phyloP scores from a whole-genome alignment of 2,888 invertebrate species.

The Cyaniris semiargus region DNA sequence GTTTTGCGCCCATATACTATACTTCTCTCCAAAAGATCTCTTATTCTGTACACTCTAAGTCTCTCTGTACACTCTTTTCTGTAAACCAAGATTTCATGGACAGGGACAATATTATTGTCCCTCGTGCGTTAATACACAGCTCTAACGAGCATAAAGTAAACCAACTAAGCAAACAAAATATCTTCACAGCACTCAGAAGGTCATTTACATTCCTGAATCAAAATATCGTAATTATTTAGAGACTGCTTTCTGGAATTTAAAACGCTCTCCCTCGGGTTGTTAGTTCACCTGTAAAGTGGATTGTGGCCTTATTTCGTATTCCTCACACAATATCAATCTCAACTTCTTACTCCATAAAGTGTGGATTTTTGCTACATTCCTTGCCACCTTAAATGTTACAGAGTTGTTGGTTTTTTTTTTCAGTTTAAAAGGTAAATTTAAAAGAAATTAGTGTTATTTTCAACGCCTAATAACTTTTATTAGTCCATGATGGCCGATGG shows the following conservation, averaged over 20 bases:
- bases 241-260: conserved; percentile 41
- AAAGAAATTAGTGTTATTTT: too few species aligned
- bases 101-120: neutral
- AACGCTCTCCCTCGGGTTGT: conserved; percentile 19
- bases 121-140: neutral
- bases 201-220: conserved; percentile 59
- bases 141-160: conserved; percentile 8
- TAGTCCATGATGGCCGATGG: too few species aligned
- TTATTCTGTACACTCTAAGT: neutral
- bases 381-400: neutral
- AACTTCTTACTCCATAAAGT: conserved; percentile 17
- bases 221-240: conserved; percentile 57
- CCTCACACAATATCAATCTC: conserved; percentile 32
- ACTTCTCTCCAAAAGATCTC: too few species aligned
- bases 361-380: conserved; percentile 11
- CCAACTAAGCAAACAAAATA: conserved; percentile 8
- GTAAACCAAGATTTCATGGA: neutral
- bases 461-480: too few species aligned
- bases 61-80: too few species aligned
- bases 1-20: too few species aligned
- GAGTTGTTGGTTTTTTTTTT: neutral
- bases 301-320: conserved; percentile 31
- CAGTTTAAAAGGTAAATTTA: too few species aligned
- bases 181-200: conserved; percentile 39
- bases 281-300: conserved; percentile 26